Base-by-base conservation (phyloP, 2,797 vertebrate species). In the Rhyacichthys aspro region DNA sequence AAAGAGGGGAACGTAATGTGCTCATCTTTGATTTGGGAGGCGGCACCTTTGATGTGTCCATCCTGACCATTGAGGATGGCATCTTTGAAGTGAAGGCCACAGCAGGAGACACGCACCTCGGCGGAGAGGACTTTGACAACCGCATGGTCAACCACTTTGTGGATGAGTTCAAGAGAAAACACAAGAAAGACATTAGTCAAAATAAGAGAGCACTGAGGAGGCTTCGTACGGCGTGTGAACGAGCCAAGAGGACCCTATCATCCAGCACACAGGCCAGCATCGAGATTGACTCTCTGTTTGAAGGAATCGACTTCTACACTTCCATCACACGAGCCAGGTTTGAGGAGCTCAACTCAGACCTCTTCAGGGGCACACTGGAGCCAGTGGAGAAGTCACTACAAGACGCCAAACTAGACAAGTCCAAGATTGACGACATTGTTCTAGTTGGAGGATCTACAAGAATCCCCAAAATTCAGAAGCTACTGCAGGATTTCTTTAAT, bases 31-130 rank as follows among this genome's bases (percentile, higher is more conserved):
- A 98, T 70, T 86, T 97, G 33, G 95, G 95, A 4, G 95, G 96
- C 3, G 95, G 96, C 67, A 97, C 95, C 32, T 98, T 98, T 0
- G 95, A 97, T 9, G 95, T 98, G 18, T 98, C 95, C 62, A 94
- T 97, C 82, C 87, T 97, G 54, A 95, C 94, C 32, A 98, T 96
- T 0, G 95, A 97, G 57, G 95, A 96, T 0, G 95, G 95, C 49
- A 95, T 98, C 79, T 98, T 97, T 78, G 95, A 98, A 82, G 96
- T 97, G 46, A 96, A 96, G 79, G 90, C 96, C 61, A 98, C 95
- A 0, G 95, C 95, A 1, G 95, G 95, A 2, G 96, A 98, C 83
- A 98, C 95, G 1, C 95, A 98, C 58, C 88, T 98, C 47, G 95
- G 95, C 1, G 95, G 95, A 23, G 96, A 97, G 84, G 95, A 96